Evolutionary conservation across 2,888 invertebrate species (phyloP), one percentile per base, ranked within the genome.

Genomic region (Pachliopta kotzebuea): DNA sequence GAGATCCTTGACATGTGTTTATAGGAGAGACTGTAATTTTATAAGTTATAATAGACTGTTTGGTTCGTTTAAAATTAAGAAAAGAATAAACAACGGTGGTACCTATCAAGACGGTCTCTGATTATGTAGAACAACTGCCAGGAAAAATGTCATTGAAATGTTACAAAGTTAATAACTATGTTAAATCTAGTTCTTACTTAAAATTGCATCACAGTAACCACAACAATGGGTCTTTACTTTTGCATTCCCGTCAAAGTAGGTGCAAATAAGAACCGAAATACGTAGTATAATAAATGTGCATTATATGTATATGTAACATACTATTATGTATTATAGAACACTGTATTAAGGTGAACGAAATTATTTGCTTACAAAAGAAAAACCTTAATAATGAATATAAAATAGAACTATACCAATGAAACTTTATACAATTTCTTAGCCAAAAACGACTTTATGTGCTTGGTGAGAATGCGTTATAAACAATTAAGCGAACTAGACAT

Each of bases 191-290:
- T 37, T 58, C 20, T 66, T 62, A 42, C 37, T 55, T 58, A 62
- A 66, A 61, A 56, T 52, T 42, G 29, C 58, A 59, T 62, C 50
- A 20, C 31, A 42, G 55, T 54, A 66, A 66, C 65, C 65, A 66
- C 65, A 66, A 66, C 65, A 66, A 66, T 66, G 58, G 59, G 21
- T 55, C 55, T 37, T 55, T 58, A 57, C 55, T 62, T 66, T 58
- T 58, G 62, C 56, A 62, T 62, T 42, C 55, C 45, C 56, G 59
- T 56, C 62, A 50, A 20, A 42, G 31, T 55, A 55, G 24, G 45
- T 26, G 42, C 42, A 45, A 18, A n/a, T n/a, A 18, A 4, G n/a
- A 18, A 45, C 7, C n/a, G n/a, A 45, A 45, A 45, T 8, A 45
- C 3, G 18, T n/a, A 45, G 0, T 45, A n/a, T 45, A n/a, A 7